These are phyloP conservation scores for Ips nitidus DNA, from an alignment of 1,140 invertebrate species.

Conservation along the genomic window DNA sequence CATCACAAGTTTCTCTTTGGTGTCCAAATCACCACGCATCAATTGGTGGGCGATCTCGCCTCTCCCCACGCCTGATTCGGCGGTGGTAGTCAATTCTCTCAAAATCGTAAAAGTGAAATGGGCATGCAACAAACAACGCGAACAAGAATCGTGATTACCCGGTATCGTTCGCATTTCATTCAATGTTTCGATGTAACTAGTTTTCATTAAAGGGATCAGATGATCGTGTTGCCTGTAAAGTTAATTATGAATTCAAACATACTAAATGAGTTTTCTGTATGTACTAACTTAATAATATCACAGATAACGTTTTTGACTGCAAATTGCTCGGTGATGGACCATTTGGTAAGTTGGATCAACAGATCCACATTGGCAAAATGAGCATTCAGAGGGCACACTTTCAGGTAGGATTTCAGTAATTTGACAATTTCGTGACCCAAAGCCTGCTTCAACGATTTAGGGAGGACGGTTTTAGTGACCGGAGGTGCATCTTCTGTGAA, in stretches of 20 bases:
- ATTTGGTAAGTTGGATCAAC: slow-evolving; percentile 49
- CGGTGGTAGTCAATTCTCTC: slow-evolving; percentile 53
- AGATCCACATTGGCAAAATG: slow-evolving; percentile 51
- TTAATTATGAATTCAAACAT: neutral
- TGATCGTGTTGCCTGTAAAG: slow-evolving; percentile 42
- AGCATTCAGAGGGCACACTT: slow-evolving; percentile 29
- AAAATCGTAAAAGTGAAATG: slow-evolving; percentile 52
- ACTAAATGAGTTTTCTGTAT: neutral
- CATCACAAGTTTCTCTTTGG: slow-evolving; percentile 55
- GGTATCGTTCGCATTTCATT: slow-evolving; percentile 39
- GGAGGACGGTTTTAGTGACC: slow-evolving; percentile 1
- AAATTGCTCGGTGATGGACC: slow-evolving; percentile 12
- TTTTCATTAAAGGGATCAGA: slow-evolving; percentile 46
- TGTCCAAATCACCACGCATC: slow-evolving; percentile 52
- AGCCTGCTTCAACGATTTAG: slow-evolving; percentile 24
- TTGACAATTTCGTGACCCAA: slow-evolving; percentile 36
- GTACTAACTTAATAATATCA: slow-evolving; percentile 49
- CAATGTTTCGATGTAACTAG: slow-evolving; percentile 41
- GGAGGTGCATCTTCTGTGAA: slow-evolving; percentile 2
- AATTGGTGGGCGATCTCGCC: slow-evolving; percentile 59
- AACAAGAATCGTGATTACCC: slow-evolving; percentile 38
- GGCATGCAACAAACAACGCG: slow-evolving; percentile 49
- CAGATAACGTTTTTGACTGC: slow-evolving; percentile 25
- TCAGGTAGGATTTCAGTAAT: slow-evolving; percentile 37
- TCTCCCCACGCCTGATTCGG: slow-evolving; percentile 57